Evolutionary conservation across 2,888 invertebrate genomes (phyloP), one percentile per base, ranked within the genome.

Genomic region (Meandrusa payeni): DNA sequence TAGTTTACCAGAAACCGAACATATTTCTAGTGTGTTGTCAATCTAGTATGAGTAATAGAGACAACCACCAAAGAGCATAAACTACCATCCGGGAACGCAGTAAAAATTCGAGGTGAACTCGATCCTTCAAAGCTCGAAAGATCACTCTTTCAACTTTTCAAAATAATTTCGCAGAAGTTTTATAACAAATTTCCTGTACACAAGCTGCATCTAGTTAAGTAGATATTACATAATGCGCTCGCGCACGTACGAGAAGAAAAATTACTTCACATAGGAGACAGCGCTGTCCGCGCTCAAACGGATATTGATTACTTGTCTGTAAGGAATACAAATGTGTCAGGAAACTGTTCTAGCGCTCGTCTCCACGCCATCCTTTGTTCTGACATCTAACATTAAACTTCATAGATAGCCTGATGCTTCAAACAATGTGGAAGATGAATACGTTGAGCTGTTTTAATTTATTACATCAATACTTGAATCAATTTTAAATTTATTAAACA

Each of bases 261-360:
- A 76, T 76, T 57, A 61, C 57, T 59, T 46, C 57, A 61, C 61
- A 65, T 55, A 64, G 63, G 66, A 56, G 62, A 78, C 75, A 72
- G 52, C 63, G 61, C 66, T 68, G 70, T 74, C 72, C 61, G 64
- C 69, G 66, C 61, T 72, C 68, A 57, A 79, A 78, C 72, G 68
- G 75, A 82, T 83, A 83, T 83, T 82, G 85, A 85, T 85, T 77
- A 75, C 80, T 79, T 72, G 78, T 78, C 80, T 79, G 79, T 76
- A 76, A 80, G 76, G 81, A 83, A 85, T 85, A 83, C 80, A 83
- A 83, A 83, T 85, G 81, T 79, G 79, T 80, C 79, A 79, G 75
- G 67, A 73, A 72, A 72, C 76, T 67, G 61, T 66, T 69, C 66
- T 56, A 69, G 61, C 64, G 68, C 62, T 65, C 55, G 62, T 68